Evolutionary conservation across 1,140 invertebrate genomes (phyloP).

Genomic region (Cydia amplana): DNA sequence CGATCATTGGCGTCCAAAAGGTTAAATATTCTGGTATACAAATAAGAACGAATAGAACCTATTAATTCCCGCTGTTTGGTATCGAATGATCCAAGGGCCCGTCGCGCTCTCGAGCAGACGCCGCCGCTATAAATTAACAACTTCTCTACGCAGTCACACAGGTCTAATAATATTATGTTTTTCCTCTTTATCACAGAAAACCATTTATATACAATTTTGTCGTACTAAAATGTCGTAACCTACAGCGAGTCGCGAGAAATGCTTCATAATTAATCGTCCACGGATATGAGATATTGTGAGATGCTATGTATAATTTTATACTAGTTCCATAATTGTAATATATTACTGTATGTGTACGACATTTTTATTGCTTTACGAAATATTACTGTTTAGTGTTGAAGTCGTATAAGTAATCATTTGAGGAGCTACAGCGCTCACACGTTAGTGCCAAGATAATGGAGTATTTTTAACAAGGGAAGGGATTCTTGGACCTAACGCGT

Average conservation of each 20-base stretch:
- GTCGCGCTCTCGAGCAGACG: conserved; percentile 52
- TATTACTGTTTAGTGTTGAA: conserved; percentile 23
- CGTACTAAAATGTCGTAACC: conserved; percentile 72
- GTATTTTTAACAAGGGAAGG: conserved; percentile 18
- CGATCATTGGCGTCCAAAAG: no score
- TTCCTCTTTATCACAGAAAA: conserved; percentile 81
- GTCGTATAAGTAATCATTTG: conserved; percentile 18
- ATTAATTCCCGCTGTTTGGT: background rate
- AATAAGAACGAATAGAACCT: no score
- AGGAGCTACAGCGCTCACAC: conserved; percentile 18
- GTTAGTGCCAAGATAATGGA: background rate
- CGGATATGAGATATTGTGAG: conserved; percentile 8
- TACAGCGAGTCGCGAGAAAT: conserved; percentile 71
- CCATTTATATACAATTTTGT: conserved; percentile 81
- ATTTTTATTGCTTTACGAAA: conserved; percentile 29
- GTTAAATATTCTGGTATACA: no score
- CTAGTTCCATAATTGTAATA: conserved; percentile 24
- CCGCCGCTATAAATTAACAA: conserved; percentile 69
- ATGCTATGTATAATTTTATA: conserved; percentile 23
- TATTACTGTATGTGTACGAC: conserved; percentile 29
- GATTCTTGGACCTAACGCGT: background rate
- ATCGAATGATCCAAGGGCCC: background rate
- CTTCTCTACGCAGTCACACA: conserved; percentile 79
- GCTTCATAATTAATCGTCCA: conserved; percentile 39
- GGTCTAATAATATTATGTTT: conserved; percentile 76